Evolutionary conservation across 2,113 vertebrate species (phyloP).

Genomic region (Ceratotherium simum): DNA sequence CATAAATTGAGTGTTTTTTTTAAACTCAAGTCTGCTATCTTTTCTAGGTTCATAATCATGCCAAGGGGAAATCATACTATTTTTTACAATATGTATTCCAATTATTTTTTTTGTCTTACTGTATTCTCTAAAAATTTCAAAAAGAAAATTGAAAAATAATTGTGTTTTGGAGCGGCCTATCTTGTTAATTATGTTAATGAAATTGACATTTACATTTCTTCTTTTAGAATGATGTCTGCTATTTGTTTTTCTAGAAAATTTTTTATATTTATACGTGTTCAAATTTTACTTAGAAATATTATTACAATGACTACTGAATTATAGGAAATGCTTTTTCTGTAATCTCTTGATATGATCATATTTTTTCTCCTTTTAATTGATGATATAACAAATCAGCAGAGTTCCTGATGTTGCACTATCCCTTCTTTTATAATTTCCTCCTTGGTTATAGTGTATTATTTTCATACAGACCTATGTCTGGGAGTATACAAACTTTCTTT

Average conservation of each 20-base stretch:
- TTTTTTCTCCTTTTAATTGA: no score
- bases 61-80: neutral
- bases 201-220: neutral
- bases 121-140: neutral
- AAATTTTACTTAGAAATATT: neutral
- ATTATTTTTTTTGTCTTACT: neutral
- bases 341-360: no score
- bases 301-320: neutral
- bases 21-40: neutral
- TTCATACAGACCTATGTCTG: no score
- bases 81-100: neutral
- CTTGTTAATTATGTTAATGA: neutral
- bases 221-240: neutral
- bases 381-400: no score
- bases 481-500: no score
- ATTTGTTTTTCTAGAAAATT: neutral
- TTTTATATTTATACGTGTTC: neutral
- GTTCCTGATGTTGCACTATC: no score
- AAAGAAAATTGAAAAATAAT: neutral
- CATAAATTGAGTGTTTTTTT: neutral
- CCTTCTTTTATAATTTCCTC: no score
- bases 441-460: no score
- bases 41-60: neutral
- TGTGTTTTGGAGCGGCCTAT: neutral
- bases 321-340: neutral